Conservation (phyloP, 2,888 invertebrate species). For the Conomelus anceps region DNA sequence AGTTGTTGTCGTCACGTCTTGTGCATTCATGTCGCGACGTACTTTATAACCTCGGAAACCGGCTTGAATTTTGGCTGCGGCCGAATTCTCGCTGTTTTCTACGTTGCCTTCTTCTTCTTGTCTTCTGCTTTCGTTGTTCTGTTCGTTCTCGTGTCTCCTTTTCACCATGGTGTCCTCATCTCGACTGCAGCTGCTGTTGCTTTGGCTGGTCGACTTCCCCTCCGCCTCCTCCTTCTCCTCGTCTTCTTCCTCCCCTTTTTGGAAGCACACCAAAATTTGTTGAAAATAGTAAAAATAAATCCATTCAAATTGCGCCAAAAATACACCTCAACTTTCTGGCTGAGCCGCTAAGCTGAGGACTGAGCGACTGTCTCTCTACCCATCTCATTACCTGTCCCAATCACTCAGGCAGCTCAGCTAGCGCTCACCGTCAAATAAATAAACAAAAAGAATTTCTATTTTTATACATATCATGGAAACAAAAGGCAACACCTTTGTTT, state of each 20-base stretch:
- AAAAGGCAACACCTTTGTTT: no score
- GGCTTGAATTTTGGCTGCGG: constrained; percentile 51
- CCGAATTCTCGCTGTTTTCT: no score
- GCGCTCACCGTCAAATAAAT: neutral
- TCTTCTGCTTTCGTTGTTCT: constrained; percentile 12
- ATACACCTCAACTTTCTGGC: neutral
- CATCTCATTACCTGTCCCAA: no score
- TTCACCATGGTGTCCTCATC: constrained; percentile 22
- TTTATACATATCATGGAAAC: neutral
- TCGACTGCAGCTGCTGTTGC: neutral
- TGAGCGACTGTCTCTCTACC: neutral
- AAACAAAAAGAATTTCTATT: neutral
- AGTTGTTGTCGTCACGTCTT: constrained; percentile 1
- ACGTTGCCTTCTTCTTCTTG: constrained; percentile 40
- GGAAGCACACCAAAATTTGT: constrained; percentile 16
- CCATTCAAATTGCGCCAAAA: neutral
- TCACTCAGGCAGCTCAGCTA: neutral
- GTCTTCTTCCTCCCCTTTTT: constrained; percentile 1
- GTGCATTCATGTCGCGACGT: constrained; percentile 30
- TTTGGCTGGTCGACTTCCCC: neutral
- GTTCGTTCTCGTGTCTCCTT: constrained; percentile 23
- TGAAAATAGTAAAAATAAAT: neutral
- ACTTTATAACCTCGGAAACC: constrained; percentile 49
- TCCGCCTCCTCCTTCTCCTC: neutral
- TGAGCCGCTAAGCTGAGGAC: neutral